Percentiles rank a stretch among this genome's conserved stretches.
Conservation (phyloP, 2,888 invertebrate genomes). For the Bellardia bayeri region DNA sequence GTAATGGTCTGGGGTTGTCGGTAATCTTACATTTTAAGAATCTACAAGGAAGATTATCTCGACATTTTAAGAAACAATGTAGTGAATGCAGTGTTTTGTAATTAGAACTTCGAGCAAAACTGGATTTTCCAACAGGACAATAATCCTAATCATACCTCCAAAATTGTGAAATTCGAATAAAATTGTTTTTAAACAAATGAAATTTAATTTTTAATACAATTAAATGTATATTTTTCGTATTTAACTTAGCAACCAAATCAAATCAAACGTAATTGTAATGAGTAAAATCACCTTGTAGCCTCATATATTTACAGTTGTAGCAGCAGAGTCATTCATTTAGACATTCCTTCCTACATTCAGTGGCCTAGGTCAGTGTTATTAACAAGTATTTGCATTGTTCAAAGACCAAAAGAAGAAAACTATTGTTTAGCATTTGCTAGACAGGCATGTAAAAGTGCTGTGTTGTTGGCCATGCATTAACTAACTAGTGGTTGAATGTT, state of each 20-base stretch:
- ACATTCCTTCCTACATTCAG: background rate
- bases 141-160: no score
- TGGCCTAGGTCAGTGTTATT: conserved; percentile 65
- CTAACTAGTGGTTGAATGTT: background rate
- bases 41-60: no score
- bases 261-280: background rate
- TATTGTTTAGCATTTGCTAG: background rate
- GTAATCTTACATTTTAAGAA: no score
- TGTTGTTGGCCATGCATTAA: conserved; percentile 29
- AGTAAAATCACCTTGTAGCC: conserved; percentile 11
- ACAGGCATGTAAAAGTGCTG: background rate
- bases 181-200: background rate
- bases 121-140: no score
- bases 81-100: no score
- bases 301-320: no score
- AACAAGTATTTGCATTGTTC: conserved; percentile 39
- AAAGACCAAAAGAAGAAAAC: conserved; percentile 7
- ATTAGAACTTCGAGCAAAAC: no score
- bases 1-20: no score
- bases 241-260: background rate
- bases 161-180: no score
- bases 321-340: background rate
- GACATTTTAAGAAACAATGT: no score
- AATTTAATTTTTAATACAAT: conserved; percentile 32
- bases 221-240: background rate